phyloP scores from a whole-genome alignment of 2,797 vertebrate genomes.

The Tragopan temminckii region DNA sequence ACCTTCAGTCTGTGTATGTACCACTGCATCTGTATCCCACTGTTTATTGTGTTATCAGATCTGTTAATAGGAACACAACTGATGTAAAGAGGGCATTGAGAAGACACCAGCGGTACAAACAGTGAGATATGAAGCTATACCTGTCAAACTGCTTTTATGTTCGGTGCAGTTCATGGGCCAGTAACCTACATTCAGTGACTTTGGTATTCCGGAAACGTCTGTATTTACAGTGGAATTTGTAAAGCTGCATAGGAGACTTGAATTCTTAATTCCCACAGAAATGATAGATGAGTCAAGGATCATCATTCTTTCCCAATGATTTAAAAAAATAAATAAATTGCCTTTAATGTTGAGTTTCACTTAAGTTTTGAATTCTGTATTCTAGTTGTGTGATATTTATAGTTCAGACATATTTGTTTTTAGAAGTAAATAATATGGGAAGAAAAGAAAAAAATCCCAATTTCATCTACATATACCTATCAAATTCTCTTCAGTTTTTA shows the following conservation, averaged over 20 bases:
- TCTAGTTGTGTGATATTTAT: neutral
- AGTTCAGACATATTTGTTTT: neutral
- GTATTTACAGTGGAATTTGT: neutral
- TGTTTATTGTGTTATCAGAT: neutral
- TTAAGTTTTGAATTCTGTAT: neutral
- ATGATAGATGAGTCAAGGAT: neutral
- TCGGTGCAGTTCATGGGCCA: neutral
- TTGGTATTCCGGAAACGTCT: neutral
- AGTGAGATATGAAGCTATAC: neutral
- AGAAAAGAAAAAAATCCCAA: neutral
- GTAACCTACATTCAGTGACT: neutral
- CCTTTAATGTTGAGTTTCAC: neutral
- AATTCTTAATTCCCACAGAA: neutral
- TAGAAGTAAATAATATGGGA: neutral
- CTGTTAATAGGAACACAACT: neutral
- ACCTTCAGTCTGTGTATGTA: neutral
- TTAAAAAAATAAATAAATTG: neutral
- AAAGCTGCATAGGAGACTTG: neutral
- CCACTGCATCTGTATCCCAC: neutral
- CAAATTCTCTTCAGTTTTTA: neutral
- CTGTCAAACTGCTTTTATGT: neutral
- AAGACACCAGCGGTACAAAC: neutral
- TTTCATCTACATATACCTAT: neutral
- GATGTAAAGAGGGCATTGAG: neutral
- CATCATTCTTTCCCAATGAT: neutral